Conservation (phyloP, 2,888 invertebrate genomes). For the Cephus nigrinus region DNA sequence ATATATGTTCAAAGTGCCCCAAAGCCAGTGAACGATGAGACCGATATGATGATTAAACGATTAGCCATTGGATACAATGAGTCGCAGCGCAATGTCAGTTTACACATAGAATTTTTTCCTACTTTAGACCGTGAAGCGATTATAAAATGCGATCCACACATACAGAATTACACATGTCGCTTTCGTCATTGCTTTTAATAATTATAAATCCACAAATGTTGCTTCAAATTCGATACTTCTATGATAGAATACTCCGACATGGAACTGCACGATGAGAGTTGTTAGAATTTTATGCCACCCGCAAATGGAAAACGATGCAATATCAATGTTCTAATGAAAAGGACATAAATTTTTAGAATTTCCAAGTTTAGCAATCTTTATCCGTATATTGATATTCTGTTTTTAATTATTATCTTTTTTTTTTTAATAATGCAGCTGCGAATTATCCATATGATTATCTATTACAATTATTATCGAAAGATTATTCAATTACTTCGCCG, state of each 20-base stretch:
- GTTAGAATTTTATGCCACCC: not conserved
- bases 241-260: not conserved
- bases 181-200: conserved; percentile 8
- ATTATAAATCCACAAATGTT: not conserved
- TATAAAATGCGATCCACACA: conserved; percentile 25
- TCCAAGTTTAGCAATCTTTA: conserved; percentile 43
- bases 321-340: conserved; percentile 1
- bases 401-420: conserved; percentile 42
- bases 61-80: conserved; percentile 40
- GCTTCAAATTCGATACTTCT: not conserved
- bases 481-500: not conserved
- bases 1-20: conserved; percentile 11
- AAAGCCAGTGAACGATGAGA: not conserved
- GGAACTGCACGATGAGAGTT: not conserved
- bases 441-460: conserved; percentile 21
- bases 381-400: conserved; percentile 39
- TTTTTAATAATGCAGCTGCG: conserved; percentile 36
- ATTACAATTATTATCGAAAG: conserved; percentile 9
- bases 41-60: conserved; percentile 28
- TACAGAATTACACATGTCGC: conserved; percentile 17
- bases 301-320: conserved; percentile 1
- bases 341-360: conserved; percentile 46
- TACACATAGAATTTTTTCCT: conserved; percentile 35
- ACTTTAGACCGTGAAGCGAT: conserved; percentile 26
- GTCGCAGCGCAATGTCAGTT: conserved; percentile 37